Base-by-base conservation (phyloP, 2,888 invertebrate species). In the Andrena bicolor region DNA sequence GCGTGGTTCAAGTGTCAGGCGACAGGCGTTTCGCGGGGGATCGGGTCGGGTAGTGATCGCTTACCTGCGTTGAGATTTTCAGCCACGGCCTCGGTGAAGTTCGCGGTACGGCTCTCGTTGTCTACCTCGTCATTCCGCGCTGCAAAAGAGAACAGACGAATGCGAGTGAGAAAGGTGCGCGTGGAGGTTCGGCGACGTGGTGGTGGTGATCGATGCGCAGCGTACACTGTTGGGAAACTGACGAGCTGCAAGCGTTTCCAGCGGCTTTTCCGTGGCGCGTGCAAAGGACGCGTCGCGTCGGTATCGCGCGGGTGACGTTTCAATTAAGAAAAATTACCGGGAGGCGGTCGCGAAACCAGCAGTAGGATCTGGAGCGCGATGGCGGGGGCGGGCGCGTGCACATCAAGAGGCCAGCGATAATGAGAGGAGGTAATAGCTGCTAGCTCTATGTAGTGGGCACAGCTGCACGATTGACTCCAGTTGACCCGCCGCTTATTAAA, bases 381-480 rank as follows among this genome's bases (percentile, higher is more conserved):
- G 2, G 51, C 51, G 51, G n/a, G 53, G 20, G n/a, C 53, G 7
- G 20, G 30, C 41, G 66, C 69, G 64, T 53, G 56, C 72, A 41
- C 73, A 77, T 69, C 74, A 61, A 8, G 58, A 51, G 73, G 35
- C 60, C 81, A 74, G 86, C 51, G 85, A 90, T 86, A 89, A 90
- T 85, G 86, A 90, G 85, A 82, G 81, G 89, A 80, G 89, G 81
- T 84, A 89, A 84, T 77, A 75, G 76, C 70, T 75, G 20, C 30
- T 56, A 30, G 77, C 77, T 66, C 56, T 56, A 1, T 41, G 41
- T 41, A 71, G 76, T 88, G 83, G 88, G 84, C 90, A 90, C 92
- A 92, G 91, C 92, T 92, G 91, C 88, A 70, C 86, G 89, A 82
- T 92, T 93, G 90, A 92, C 93, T 89, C 89, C 90, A 90, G 88